Evolutionary conservation across 2,888 invertebrate genomes (phyloP), one percentile per base, ranked within the genome.

Genomic region (Nasonia oneida): DNA sequence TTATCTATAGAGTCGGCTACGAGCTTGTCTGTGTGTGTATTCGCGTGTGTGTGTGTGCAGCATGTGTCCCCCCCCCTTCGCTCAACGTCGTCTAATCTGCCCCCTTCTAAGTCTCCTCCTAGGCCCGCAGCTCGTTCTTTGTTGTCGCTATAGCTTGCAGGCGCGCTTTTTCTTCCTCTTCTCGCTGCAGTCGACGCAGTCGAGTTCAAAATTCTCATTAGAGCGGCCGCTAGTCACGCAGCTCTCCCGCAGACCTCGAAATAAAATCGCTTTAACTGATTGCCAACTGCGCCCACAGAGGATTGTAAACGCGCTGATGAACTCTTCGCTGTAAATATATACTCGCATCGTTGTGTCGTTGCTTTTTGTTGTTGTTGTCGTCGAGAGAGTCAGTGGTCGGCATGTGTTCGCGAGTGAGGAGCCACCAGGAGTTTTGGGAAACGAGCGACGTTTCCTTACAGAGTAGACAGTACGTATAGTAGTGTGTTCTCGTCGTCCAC

Each of bases 201-300:
- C 75, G 74, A 18, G 73, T 42, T 83, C 23, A 64, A 74, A 83
- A 74, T 61, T 74, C 78, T 79, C 47, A 74, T 78, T 79, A 73
- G 73, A 47, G 71, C 73, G 37, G 18, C 14, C 14, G 6, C 70
- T 15, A 47, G 47, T 71, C 23, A 23, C 64, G 8, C n/a, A 53
- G 10, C 12, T 10, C 29, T 23, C 10, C 12, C 10, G 3, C n/a
- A 64, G 23, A 5, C 61, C 64, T 64, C 23, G 23, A 64, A 64
- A 23, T 23, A 64, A 64, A 64, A 29, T 64, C 23, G 64, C 64
- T 23, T 23, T 64, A n/a, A 64, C 64, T 6, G 64, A 64, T 64
- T 64, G 23, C 42, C 42, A 15, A 70, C 29, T 29, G 70, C 70
- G 33, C 10, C 70, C 3, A 8, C 42, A 42, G 33, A 33, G 37